These are phyloP conservation scores for Homalodisca vitripennis DNA, from an alignment of 1,140 invertebrate species.

Conservation along the genomic window DNA sequence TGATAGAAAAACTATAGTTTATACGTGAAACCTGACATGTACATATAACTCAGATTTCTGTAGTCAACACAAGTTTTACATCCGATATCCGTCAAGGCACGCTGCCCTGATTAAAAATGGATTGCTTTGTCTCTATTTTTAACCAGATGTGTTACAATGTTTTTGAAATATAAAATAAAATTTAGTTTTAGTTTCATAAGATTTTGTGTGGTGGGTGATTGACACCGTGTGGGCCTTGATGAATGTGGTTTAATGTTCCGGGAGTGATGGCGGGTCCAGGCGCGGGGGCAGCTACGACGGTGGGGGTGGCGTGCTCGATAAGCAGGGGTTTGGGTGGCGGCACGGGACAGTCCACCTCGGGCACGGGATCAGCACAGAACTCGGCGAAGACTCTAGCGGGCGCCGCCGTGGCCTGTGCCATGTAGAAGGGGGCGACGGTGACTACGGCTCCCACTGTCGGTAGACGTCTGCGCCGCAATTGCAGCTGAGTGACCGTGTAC, in stretches of 20 bases:
- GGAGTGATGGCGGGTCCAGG: background rate
- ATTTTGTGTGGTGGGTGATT: background rate
- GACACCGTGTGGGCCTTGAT: background rate
- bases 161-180: no score
- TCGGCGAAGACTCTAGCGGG: conserved; percentile 3
- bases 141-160: no score
- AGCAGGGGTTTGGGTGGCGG: background rate
- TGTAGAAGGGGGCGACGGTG: conserved; percentile 6
- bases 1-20: no score
- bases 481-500: conserved; percentile 2
- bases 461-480: background rate
- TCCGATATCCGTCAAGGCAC: no score
- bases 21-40: no score
- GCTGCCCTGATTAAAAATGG: no score
- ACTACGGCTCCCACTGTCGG: background rate
- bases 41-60: no score
- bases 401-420: background rate
- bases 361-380: conserved; percentile 8
- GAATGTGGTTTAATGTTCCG: background rate
- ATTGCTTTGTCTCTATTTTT: no score
- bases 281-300: background rate
- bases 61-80: no score
- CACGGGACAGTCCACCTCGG: conserved; percentile 4
- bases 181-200: no score
- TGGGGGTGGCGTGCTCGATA: no score